Base-by-base conservation (phyloP, 2,113 vertebrate genomes). In the Chascanopsetta lugubris region DNA sequence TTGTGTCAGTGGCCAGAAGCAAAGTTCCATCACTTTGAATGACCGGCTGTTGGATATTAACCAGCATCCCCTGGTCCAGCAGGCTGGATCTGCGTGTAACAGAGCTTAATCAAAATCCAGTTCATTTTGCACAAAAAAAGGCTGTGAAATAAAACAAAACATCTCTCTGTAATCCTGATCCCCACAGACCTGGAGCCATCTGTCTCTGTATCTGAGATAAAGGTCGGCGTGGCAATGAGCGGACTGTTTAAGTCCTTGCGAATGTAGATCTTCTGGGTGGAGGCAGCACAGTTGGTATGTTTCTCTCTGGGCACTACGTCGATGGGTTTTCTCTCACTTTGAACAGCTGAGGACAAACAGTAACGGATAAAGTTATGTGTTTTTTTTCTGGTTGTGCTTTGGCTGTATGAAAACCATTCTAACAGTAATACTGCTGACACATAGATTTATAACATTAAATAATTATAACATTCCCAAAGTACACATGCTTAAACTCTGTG, bases 201-300 rank as follows among this genome's bases (percentile, higher is more conserved):
- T 85, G 77, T 96, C 94, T 89, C 96, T 93, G 80, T 96, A 55
- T 98, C 96, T 4, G 96, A 94, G 68, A 99, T 95, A 85, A 99
- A 99, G 0, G 97, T 99, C 30, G 97, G 97, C 1, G 96, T 98
- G 84, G 97, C 97, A 65, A 98, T 98, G 32, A 97, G 92, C 2
- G 97, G 97, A 58, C 96, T 99, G 77, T 95, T 91, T 15, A 98
- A 88, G 82, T 99, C 96, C 81, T 99, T 99, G 24, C 97, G 93
- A 79, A 99, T 99, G 72, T 99, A 99, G 87, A 99, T 99, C 78
- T 98, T 99, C 66, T 99, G 95, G 18, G 96, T 99, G 47, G 97
- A 99, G 72, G 97, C 97, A 59, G 97, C 97, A 61, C 97, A 99
- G 88, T 99, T 99, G 58, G 93, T 92, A 51, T 97, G 95, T 72